phyloP scores from a whole-genome alignment of 2,888 invertebrate genomes.

The Drosophila robusta region DNA sequence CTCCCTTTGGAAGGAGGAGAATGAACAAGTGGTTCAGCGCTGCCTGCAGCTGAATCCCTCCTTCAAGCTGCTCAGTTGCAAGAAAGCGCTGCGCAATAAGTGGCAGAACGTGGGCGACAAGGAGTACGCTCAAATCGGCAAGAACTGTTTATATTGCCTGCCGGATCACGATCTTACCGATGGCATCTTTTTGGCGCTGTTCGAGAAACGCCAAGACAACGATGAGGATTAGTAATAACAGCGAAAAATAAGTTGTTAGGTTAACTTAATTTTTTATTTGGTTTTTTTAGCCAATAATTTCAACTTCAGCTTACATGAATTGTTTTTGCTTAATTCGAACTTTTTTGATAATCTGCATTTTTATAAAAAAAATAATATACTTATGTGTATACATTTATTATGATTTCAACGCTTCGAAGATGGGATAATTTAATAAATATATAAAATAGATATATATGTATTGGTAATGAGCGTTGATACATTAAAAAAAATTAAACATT shows the following conservation, averaged over 20 bases:
- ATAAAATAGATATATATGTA: conserved; percentile 46
- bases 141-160: conserved; percentile 91
- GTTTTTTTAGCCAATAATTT: conserved; percentile 39
- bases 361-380: conserved; percentile 34
- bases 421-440: conserved; percentile 51
- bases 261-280: conserved; percentile 52
- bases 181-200: conserved; percentile 97
- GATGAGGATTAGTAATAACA: conserved; percentile 21
- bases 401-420: conserved; percentile 19
- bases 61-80: conserved; percentile 88
- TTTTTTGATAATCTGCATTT: conserved; percentile 24
- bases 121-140: conserved; percentile 88
- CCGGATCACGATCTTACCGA: conserved; percentile 93
- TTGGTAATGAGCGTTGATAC: conserved; percentile 28
- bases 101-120: conserved; percentile 90
- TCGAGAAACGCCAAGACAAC: conserved; percentile 87
- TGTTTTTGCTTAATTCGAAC: conserved; percentile 25
- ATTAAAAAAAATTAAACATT: conserved; percentile 44
- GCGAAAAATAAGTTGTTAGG: background rate
- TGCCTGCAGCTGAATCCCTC: conserved; percentile 84
- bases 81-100: conserved; percentile 87
- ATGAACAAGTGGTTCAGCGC: conserved; percentile 91
- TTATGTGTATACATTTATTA: conserved; percentile 22
- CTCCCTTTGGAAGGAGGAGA: conserved; percentile 95
- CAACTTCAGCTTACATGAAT: conserved; percentile 37